Evolutionary conservation across 1,140 invertebrate genomes (phyloP), one percentile per base, ranked within the genome.

Genomic region (Bombus pascuorum): DNA sequence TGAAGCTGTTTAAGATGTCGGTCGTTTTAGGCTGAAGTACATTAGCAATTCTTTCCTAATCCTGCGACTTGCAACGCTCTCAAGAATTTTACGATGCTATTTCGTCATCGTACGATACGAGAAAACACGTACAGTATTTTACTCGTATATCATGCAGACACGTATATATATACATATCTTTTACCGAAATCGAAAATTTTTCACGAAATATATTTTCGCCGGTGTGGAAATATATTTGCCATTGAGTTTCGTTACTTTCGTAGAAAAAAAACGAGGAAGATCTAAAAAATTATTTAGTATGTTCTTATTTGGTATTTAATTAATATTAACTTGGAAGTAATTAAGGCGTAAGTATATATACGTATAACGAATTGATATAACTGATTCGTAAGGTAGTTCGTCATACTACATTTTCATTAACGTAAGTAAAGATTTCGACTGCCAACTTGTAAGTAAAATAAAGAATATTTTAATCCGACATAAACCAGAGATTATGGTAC

Each of bases 401-500:
- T 12, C 13, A 59, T 72, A 42, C 44, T 28, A 42, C 32, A 6
- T 34, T 73, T 62, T 74, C 80, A 73, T 62, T 59, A 73, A 65
- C 22, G 32, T 81, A 81, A 72, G 53, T 62, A 57, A 47, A 47
- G 34, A 71, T 37, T 80, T 59, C 75, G 25, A 8, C 28, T 42
- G 15, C 28, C n/a, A 28, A 57, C 15, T 42, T 32, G 37, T 62
- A 77, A 39, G 65, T 37, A 57, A 76, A 57, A 47, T 10, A 25
- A 47, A 70, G 34, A 44, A 78, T 28, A 42, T 78, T 78, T 78
- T 42, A 42, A 78, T 78, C 34, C 32, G 65, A 71, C 75, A 28
- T 76, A 78, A 83, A 83, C 65, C 76, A 68, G 62, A 83, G 47
- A 59, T 77, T 77, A 53, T 25, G 34, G 34, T 32, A 66, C 75